Base-by-base conservation (phyloP, 2,888 invertebrate genomes). In the Steinernema hermaphroditum region DNA sequence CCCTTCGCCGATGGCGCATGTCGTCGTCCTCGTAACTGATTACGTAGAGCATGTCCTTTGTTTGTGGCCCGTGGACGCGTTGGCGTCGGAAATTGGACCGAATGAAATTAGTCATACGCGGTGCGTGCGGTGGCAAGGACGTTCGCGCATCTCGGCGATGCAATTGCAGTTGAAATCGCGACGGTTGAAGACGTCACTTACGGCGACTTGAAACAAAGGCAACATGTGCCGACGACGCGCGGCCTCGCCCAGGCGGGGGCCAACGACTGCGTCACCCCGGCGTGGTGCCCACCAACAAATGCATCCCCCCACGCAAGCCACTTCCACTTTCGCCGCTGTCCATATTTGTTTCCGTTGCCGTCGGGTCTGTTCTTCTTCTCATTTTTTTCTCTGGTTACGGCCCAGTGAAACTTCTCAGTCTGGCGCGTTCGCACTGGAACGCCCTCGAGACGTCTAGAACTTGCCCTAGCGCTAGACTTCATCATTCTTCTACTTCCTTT, bases 341-440 rank as follows among this genome's bases (percentile, higher is more conserved):
- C 62, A 62, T 62, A 62, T 62, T 62, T 62, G 62, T 34, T 62
- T 34, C 62, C 27, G 16, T 29, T 22, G 16, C 27, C 62, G 16
- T 32, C 32, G 32, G 62, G 62, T 27, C 27, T 62, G n/a, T n/a
- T n/a, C 62, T 62, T 62, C 62, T 62, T 32, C 27, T 62, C 32
- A 16, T 16, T 34, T 62, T 50, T 22, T 34, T 62, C 62, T 62
- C 32, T 27, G 32, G 37, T 37, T 37, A 12, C 37, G 12, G 12
- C 37, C 4, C 6, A 37, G 6, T 12, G 4, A 12, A 37, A 37
- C 37, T 37, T 37, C 12, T 12, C 37, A 37, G 37, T 12, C 37
- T 37, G 37, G 4, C 37, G 37, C 37, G 37, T 37, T n/a, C n/a
- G n/a, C n/a, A n/a, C 37, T 37, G 37, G 37, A 37, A 37, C 37